Evolutionary conservation across 2,888 invertebrate genomes (phyloP).

Genomic region (Dilophus febrilis): DNA sequence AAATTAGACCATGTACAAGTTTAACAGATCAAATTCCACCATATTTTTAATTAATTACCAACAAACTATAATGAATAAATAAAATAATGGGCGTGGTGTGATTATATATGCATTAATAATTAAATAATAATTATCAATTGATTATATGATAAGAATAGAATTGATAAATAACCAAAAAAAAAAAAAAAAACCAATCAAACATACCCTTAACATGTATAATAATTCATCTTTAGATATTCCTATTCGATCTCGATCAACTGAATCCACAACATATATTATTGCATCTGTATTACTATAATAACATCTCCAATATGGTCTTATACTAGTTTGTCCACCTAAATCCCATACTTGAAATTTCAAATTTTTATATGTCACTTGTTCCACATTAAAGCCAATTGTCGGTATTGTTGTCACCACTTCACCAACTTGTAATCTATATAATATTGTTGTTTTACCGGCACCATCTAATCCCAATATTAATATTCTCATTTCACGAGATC

Average conservation of each 20-base stretch:
- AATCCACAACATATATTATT: slow-evolving; percentile 98
- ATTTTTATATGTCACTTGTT: slow-evolving; percentile 98
- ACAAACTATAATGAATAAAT: too few species aligned
- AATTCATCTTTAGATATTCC: slow-evolving; percentile 98
- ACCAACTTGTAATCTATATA: slow-evolving; percentile 94
- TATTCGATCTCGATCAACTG: slow-evolving; percentile 95
- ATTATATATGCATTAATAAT: too few species aligned
- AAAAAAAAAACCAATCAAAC: too few species aligned
- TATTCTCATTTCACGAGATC: slow-evolving; percentile 95
- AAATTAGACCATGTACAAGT: too few species aligned
- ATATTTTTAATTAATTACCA: too few species aligned
- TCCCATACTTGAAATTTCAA: slow-evolving; percentile 99
- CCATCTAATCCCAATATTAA: slow-evolving; percentile 95
- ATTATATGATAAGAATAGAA: too few species aligned
- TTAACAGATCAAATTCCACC: too few species aligned
- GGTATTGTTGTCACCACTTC: slow-evolving; percentile 98
- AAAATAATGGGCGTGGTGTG: too few species aligned
- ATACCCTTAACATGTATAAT: slow-evolving; percentile 88
- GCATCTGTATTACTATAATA: slow-evolving; percentile 99
- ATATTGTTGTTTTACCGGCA: slow-evolving; percentile 97
- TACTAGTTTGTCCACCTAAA: slow-evolving; percentile 96
- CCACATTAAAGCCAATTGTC: slow-evolving; percentile 97
- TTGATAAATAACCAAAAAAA: too few species aligned
- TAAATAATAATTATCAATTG: too few species aligned
- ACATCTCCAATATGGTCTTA: slow-evolving; percentile 99